These are phyloP conservation scores for Manis pentadactyla DNA, from an alignment of 2,797 vertebrate species.

Conservation along the genomic window DNA sequence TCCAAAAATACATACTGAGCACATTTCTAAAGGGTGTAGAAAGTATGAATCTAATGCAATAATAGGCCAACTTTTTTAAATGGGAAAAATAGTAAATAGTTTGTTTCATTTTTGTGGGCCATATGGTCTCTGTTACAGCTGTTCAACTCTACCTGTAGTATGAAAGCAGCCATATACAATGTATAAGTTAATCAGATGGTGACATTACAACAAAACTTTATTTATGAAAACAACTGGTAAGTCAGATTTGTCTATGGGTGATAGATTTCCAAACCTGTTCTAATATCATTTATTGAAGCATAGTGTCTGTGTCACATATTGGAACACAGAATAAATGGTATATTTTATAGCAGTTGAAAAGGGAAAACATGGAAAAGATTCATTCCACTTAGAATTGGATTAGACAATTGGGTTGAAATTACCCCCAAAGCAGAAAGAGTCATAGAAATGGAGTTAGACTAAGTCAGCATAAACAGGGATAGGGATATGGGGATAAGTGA, in stretches of 20 bases:
- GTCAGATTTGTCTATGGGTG: not conserved
- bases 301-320: not conserved
- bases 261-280: not conserved
- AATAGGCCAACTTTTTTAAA: not conserved
- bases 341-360: not conserved
- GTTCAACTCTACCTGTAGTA: not conserved
- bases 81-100: not conserved
- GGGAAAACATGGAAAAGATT: not conserved
- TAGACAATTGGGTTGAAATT: not conserved
- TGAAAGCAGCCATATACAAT: not conserved
- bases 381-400: not conserved
- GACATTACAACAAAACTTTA: not conserved
- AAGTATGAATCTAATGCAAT: not conserved
- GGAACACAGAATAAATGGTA: not conserved
- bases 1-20: not conserved
- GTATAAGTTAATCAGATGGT: not conserved
- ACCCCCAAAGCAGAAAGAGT: not conserved
- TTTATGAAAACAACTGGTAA: too few species aligned
- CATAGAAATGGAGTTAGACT: not conserved
- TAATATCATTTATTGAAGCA: not conserved
- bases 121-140: not conserved
- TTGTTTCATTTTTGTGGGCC: not conserved
- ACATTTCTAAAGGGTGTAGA: not conserved
- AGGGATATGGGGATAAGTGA: not conserved
- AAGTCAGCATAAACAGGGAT: not conserved